These are phyloP conservation scores for Euwallacea similis DNA, from an alignment of 1,140 invertebrate species.

Conservation along the genomic window DNA sequence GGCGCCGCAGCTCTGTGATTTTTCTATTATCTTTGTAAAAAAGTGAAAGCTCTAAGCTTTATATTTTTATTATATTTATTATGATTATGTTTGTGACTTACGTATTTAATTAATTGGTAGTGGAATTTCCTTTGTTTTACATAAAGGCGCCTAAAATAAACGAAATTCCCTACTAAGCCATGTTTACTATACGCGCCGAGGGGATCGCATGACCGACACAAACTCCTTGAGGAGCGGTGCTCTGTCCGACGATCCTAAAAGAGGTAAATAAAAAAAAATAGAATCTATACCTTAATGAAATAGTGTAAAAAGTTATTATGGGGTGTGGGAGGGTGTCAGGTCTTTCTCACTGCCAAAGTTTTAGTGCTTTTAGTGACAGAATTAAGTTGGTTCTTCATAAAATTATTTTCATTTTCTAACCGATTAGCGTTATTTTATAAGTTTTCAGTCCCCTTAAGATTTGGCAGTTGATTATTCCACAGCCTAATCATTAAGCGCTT, in stretches of 20 bases:
- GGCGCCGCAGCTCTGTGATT: conserved; percentile 41
- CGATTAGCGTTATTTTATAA: conserved; percentile 23
- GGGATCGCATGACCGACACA: too few relatives aligned
- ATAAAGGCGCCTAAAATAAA: conserved; percentile 18
- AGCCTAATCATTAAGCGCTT: neutral
- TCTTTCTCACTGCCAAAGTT: conserved; percentile 40
- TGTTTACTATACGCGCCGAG: neutral
- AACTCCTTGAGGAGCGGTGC: too few relatives aligned
- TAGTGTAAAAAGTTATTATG: neutral
- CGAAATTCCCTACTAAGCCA: conserved; percentile 16
- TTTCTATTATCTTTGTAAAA: conserved; percentile 42
- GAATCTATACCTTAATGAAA: conserved; percentile 1
- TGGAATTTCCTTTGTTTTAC: conserved; percentile 22
- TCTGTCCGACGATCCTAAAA: too few relatives aligned
- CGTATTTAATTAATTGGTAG: conserved; percentile 27
- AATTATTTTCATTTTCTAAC: too few relatives aligned
- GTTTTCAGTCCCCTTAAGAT: neutral
- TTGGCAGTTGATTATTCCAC: neutral
- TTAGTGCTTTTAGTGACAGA: conserved; percentile 35
- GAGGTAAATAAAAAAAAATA: too few relatives aligned
- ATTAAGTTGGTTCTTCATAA: conserved; percentile 25
- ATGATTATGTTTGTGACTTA: conserved; percentile 25
- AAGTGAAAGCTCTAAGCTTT: conserved; percentile 38
- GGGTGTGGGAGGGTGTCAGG: conserved; percentile 33
- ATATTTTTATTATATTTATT: conserved; percentile 43